Conservation (phyloP, 2,888 invertebrate genomes). For the Drosophila dives region DNA sequence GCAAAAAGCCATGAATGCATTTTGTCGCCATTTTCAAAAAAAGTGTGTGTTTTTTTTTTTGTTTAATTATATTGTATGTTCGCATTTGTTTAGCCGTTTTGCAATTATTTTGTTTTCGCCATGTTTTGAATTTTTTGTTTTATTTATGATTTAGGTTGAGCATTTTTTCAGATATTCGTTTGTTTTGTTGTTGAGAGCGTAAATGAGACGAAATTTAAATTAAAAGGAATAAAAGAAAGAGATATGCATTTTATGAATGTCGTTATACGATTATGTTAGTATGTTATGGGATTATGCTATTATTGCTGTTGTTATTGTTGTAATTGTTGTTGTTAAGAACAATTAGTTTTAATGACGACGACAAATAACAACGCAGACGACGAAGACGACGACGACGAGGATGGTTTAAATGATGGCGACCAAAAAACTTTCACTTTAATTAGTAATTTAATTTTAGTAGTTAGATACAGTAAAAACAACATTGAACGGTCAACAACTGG, state of each 20-base stretch:
- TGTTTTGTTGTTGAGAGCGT: constrained; percentile 49
- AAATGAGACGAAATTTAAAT: constrained; percentile 68
- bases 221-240: constrained; percentile 70
- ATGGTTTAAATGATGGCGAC: constrained; percentile 36
- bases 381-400: constrained; percentile 39
- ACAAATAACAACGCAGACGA: constrained; percentile 27
- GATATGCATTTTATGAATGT: constrained; percentile 69
- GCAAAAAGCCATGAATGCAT: constrained; percentile 81
- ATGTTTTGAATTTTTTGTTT: constrained; percentile 38
- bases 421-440: constrained; percentile 36
- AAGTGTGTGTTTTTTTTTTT: constrained; percentile 18
- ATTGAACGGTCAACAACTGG: constrained; percentile 62
- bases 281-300: constrained; percentile 37
- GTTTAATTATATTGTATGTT: constrained; percentile 28
- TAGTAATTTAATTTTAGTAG: constrained; percentile 32
- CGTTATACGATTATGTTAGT: constrained; percentile 51
- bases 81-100: constrained; percentile 80
- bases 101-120: constrained; percentile 45
- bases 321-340: constrained; percentile 7
- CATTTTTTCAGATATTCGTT: constrained; percentile 23
- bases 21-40: constrained; percentile 65
- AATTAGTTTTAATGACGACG: constrained; percentile 13
- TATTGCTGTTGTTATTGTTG: constrained; percentile 31
- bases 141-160: constrained; percentile 34
- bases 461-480: constrained; percentile 62